Evolutionary conservation across 2,113 vertebrate species (phyloP), one percentile per base, ranked within the genome.

Genomic region (Struthidea cinerea): DNA sequence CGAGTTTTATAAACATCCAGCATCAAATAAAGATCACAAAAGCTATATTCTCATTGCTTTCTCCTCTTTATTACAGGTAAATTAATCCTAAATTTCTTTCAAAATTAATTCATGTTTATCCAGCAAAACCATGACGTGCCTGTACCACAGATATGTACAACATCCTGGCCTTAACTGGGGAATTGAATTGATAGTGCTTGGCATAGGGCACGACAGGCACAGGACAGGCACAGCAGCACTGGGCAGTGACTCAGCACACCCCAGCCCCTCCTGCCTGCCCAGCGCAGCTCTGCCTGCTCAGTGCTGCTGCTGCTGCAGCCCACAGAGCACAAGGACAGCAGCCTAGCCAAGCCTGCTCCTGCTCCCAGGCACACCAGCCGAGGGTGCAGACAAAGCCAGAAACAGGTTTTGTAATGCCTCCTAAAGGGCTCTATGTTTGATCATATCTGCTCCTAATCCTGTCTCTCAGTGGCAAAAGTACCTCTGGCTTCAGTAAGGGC

Each of bases 311-410:
- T 74, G 49, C 65, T 46, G 76, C 57, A 42, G 2, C 8, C 74
- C 42, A 42, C 13, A 1, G 1, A 30, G 42, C 33, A 41, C n/a
- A 42, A 42, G 3, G 9, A 46, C 33, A 56, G 6, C 22, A 33
- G 30, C 26, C 42, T 46, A 1, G 0, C 7, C 28, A 41, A 55
- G 7, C 28, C 21, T 28, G 1, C 37, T 42, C 13, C 61, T 69
- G 52, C 52, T 55, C 14, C 63, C 22, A 33, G 22, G 15, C 33
- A 73, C 42, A 42, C 42, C 49, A 18, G 35, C 57, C 23, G 19
- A 77, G 37, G 12, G 18, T 35, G 23, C 71, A 32, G 9, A 19
- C 15, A 35, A 59, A 57, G 11, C 13, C 11, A 77, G 21, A 56
- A 73, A 37, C 4, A 28, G 44, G 11, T 14, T 42, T 14, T 35